Base-by-base conservation (phyloP, 2,888 invertebrate species). In the Cephalotes varians region DNA sequence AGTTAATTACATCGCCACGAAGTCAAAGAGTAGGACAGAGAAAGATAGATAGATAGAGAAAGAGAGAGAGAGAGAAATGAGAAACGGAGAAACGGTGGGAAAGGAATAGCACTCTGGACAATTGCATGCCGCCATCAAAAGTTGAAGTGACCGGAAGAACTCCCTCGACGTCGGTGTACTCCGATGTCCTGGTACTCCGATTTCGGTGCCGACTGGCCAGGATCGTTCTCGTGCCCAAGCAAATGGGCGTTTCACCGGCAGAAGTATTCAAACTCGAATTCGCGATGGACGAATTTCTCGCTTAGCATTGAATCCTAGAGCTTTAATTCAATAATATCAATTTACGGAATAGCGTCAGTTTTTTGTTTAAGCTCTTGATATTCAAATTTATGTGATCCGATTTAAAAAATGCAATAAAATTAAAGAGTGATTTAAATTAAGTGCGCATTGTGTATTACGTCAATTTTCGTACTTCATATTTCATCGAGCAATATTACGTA, bases 1-100 rank as follows among this genome's bases (percentile, higher is more conserved):
- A 90, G 90, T 91, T 90, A 92, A 92, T 91, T 91, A 90, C 89
- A 86, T 81, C 85, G 54, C 71, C 82, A 54, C 74, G 67, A 65
- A 89, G 86, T 90, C 88, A 87, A 87, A 88, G 81, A 64, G 69
- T 34, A 79, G 37, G 49, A 10, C 40, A 51, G 69, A 72, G 80
- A 54, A 69, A 83, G 40, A 71, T 44, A 44, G 44, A 80, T 69
- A 64, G 10, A 65, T 37, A 40, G 49, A 58, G 49, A 25, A 15
- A 28, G 37, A 72, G 60, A 18, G 21, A 56, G 64, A 40, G 71
- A 51, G 37, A 12, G 12, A 58, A 40, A 79, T 25, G 31, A 67
- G 37, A 77, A 82, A 49, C 21, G 65, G 73, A 51, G 37, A 49
- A 40, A 60, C 51, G 54, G 44, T 21, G 54, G 37, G 80, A 34